These are phyloP conservation scores for Pseudorhiza aurosa DNA, from an alignment of 30 jellyfish, hydroid and myxozoan species.

Conservation along the genomic window DNA sequence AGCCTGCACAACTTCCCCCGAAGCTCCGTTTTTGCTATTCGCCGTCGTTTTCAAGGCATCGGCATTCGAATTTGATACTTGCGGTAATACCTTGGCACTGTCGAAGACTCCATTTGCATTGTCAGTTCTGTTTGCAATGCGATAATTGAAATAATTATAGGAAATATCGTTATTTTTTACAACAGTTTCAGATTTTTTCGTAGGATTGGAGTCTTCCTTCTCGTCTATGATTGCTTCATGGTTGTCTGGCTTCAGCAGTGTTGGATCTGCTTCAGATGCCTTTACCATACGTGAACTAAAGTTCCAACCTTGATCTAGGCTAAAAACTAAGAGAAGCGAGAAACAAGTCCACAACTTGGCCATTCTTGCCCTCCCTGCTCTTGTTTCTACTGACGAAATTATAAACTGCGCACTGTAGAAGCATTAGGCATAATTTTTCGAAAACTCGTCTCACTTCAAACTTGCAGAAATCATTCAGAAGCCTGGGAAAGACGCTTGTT, in stretches of 20 bases:
- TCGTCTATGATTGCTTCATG: constrained; percentile 58
- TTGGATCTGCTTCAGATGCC: constrained; percentile 45
- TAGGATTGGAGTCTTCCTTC: constrained; percentile 37
- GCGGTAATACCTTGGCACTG: neutral
- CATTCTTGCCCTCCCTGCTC: neutral
- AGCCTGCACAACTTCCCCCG: neutral
- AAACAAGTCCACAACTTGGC: neutral
- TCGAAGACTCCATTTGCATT: neutral
- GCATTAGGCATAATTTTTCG: neutral
- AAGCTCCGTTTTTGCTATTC: neutral
- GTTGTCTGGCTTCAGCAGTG: constrained; percentile 41
- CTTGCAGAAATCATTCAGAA: constrained; percentile 3
- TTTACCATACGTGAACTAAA: neutral
- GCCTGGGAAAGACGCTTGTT: constrained; percentile 68
- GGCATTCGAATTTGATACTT: neutral
- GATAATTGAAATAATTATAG: constrained; percentile 27
- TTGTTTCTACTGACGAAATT: neutral
- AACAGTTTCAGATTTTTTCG: constrained; percentile 28
- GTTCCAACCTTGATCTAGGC: neutral
- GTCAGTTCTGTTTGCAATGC: constrained; percentile 20
- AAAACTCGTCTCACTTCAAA: neutral
- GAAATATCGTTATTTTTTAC: constrained; percentile 8
- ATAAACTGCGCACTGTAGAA: neutral
- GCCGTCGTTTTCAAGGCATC: neutral
- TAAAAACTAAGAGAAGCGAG: neutral